phyloP scores from a whole-genome alignment of 2,888 invertebrate genomes.

The Sepioteuthis lessoniana region DNA sequence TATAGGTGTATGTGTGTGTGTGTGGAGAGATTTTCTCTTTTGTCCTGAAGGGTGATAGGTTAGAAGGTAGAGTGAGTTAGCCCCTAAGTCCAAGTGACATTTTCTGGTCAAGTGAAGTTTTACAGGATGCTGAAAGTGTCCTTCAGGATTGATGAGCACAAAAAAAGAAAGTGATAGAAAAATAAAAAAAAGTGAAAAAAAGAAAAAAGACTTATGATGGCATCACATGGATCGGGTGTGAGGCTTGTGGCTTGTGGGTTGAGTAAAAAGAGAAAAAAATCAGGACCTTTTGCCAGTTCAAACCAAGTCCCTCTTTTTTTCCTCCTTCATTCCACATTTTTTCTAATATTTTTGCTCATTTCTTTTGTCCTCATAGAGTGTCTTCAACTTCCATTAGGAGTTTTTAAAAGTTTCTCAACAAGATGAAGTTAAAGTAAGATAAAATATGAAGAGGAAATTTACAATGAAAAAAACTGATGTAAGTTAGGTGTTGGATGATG shows the following conservation, averaged over 20 bases:
- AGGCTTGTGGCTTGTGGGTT: conserved; percentile 21
- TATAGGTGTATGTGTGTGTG: neutral
- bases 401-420: neutral
- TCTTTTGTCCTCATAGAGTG: neutral
- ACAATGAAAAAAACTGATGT: too few species aligned
- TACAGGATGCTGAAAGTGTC: conserved; percentile 33
- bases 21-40: neutral
- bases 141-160: conserved; percentile 33
- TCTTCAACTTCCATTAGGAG: neutral
- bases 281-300: conserved; percentile 12
- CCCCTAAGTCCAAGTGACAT: conserved; percentile 9
- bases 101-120: conserved; percentile 23
- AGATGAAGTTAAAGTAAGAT: neutral
- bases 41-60: conserved; percentile 21
- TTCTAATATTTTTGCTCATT: neutral
- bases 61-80: neutral
- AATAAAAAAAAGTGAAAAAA: neutral
- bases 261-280: neutral
- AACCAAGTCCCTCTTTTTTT: neutral
- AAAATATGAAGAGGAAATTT: too few species aligned
- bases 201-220: neutral
- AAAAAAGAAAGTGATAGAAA: neutral
- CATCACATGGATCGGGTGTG: neutral
- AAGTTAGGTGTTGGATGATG: too few species aligned
- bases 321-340: too few species aligned